Evolutionary conservation across 2,113 vertebrate species (phyloP).

Genomic region (Limnothrissa miodon): DNA sequence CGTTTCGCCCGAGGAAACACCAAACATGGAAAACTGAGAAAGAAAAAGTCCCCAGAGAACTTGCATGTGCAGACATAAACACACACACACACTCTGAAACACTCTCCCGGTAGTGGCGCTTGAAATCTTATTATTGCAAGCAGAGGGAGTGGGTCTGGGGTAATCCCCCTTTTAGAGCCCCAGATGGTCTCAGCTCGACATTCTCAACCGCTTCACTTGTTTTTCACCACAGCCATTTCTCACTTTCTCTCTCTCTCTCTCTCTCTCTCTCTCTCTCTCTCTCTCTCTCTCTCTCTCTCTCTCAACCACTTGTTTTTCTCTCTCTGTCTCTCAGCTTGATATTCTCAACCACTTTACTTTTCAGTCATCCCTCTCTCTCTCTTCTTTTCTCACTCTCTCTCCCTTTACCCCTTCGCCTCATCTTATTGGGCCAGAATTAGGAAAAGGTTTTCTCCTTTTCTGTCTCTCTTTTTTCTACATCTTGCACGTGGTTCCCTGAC

Average conservation of each 20-base stretch:
- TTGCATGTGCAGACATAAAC: neutral
- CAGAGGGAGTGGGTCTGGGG: neutral
- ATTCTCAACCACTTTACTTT: too few relatives aligned
- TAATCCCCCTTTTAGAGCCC: neutral
- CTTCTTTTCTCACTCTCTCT: neutral
- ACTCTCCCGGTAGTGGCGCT: neutral
- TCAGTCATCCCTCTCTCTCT: too few relatives aligned
- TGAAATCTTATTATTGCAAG: neutral
- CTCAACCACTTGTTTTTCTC: too few relatives aligned
- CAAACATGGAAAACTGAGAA: neutral
- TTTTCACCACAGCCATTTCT: neutral
- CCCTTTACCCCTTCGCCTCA: neutral
- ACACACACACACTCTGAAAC: neutral
- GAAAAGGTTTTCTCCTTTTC: neutral
- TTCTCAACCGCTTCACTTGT: neutral
- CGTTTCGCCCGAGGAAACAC: neutral
- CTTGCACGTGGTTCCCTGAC: neutral
- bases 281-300: neutral
- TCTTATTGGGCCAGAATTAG: neutral
- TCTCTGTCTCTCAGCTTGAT: too few relatives aligned
- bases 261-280: neutral
- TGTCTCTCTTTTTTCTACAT: slow-evolving; percentile 1
- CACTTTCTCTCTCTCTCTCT: neutral
- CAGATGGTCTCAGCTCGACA: neutral
- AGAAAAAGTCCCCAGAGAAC: neutral